Base-by-base conservation (phyloP, 30 jellyfish, hydroid and myxozoan genomes). In the Phacellophora camtschatica region DNA sequence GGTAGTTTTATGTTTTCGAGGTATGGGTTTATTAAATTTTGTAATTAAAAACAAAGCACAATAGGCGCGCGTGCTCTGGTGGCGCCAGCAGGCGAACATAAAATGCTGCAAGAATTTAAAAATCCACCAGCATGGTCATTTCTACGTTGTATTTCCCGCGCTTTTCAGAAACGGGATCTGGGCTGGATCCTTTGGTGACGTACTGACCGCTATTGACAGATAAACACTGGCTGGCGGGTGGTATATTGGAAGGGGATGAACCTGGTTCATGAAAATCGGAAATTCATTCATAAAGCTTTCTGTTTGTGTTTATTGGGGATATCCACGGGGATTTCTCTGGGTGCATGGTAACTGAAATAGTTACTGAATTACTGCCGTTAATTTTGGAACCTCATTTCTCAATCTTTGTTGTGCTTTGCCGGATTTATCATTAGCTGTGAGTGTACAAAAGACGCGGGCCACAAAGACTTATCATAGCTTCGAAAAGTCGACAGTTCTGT, bases 21-120 rank as follows among this genome's bases (percentile, higher is more conserved):
- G n/a, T n/a, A n/a, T n/a, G n/a, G n/a, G n/a, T n/a, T n/a, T n/a
- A n/a, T 31, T 59, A 51, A 45, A 28, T 18, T 32, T 55, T 61
- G 63, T 48, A 37, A 65, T 50, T 77, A 41, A 22, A 24, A 28
- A 23, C 29, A n/a, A 43, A 25, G 5, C 62, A 77, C 90, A 77
- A 77, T 41, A 23, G 90, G 29, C 63, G 63, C 90, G 90, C 90
- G 90, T 77, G 90, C 66, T 6, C 20, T 31, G n/a, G 7, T 63
- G 90, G 90, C 90, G 90, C 90, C 90, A 77, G 55, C 42, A n/a
- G 4, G 71, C 37, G n/a, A 35, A 54, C 15, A n/a, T 22, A 29
- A 24, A 62, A 25, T 11, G 29, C 15, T 16, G 11, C 19, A 28
- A 9, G 25, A 62, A n/a, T 13, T 12, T 27, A 10, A 13, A 25